Conservation (phyloP, 2,113 vertebrate genomes). For the Bothrops jararaca region DNA sequence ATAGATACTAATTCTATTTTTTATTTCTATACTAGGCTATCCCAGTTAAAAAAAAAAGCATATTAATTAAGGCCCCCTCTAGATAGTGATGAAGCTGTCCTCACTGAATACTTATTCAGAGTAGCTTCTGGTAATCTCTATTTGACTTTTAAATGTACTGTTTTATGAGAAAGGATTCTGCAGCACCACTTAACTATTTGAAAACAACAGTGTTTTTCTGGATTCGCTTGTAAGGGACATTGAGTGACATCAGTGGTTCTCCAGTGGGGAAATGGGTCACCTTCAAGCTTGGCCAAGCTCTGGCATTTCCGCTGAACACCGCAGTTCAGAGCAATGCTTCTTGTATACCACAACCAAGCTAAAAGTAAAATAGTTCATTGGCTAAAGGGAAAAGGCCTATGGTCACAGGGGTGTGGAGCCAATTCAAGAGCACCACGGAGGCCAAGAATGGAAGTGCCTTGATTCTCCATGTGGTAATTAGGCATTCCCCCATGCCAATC, state of each 20-base stretch:
- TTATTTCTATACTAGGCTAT: slow-evolving; percentile 3
- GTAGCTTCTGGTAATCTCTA: background rate
- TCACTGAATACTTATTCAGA: background rate
- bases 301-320: background rate
- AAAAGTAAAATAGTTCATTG: background rate
- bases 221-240: background rate
- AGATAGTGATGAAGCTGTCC: background rate
- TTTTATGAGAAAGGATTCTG: background rate
- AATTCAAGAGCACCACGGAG: background rate
- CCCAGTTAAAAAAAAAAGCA: background rate
- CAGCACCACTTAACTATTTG: background rate
- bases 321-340: background rate
- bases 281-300: background rate
- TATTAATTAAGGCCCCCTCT: background rate
- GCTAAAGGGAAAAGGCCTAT: background rate
- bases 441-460: background rate
- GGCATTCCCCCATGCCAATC: background rate
- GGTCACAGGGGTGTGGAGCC: background rate
- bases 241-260: background rate
- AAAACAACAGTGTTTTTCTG: background rate
- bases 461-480: background rate
- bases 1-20: slow-evolving; percentile 22
- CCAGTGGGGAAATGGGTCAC: background rate
- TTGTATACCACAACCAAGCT: background rate
- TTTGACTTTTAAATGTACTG: background rate